phyloP scores from a whole-genome alignment of 2,888 invertebrate genomes.

The Microctonus brassicae region DNA sequence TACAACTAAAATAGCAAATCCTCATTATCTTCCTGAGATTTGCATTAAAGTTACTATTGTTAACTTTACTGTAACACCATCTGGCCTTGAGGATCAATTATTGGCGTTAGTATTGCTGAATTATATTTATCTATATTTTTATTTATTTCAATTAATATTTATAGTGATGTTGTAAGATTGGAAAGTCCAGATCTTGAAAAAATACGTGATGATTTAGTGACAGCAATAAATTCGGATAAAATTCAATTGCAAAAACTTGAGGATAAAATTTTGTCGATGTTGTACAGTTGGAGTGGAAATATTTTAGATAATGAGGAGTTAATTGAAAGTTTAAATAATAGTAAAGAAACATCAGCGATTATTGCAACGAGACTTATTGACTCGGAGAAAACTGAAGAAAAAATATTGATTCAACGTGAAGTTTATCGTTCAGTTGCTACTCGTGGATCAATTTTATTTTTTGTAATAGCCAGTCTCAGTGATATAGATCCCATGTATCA shows the following conservation, averaged over 20 bases:
- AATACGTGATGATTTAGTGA: constrained; percentile 84
- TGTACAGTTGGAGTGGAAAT: constrained; percentile 88
- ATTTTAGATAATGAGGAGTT: constrained; percentile 94
- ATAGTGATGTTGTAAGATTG: constrained; percentile 87
- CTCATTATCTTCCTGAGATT: constrained; percentile 93
- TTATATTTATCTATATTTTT: not conserved
- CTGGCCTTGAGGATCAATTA: constrained; percentile 92
- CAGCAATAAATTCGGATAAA: constrained; percentile 88
- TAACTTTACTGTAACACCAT: constrained; percentile 92
- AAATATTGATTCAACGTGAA: constrained; percentile 87
- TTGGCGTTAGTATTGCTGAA: constrained; percentile 78
- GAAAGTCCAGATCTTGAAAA: constrained; percentile 90
- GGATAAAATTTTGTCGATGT: constrained; percentile 87
- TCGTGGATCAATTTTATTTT: constrained; percentile 90
- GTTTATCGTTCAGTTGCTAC: constrained; percentile 88
- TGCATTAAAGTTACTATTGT: constrained; percentile 93
- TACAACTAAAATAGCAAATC: constrained; percentile 92
- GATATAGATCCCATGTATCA: constrained; percentile 98
- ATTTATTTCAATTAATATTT: constrained; percentile 38
- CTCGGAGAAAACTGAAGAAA: constrained; percentile 88
- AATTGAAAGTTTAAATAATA: constrained; percentile 90
- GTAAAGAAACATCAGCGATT: constrained; percentile 92
- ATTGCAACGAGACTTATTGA: constrained; percentile 90
- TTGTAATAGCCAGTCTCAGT: constrained; percentile 88
- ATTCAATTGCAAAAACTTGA: constrained; percentile 87